These are phyloP conservation scores for Molorchus minor DNA, from an alignment of 2,888 invertebrate genomes.

Conservation along the genomic window DNA sequence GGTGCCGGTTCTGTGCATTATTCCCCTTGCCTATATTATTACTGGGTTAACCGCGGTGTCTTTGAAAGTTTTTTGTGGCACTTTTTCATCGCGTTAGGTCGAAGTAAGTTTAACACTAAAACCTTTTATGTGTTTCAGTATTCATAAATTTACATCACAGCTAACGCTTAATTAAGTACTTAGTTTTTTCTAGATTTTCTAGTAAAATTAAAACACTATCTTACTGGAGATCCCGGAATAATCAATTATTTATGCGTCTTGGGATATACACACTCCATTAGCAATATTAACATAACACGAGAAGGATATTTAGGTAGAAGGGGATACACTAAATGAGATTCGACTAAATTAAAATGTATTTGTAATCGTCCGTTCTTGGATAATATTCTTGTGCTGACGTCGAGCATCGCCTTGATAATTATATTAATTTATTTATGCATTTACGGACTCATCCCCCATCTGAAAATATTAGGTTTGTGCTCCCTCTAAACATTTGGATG, in stretches of 20 bases:
- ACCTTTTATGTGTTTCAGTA: too few relatives aligned
- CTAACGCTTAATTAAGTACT: too few relatives aligned
- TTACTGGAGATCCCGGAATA: neutral
- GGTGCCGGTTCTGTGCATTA: too few relatives aligned
- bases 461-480: constrained; percentile 1
- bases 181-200: too few relatives aligned
- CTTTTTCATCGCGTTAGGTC: too few relatives aligned
- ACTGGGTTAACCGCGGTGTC: too few relatives aligned
- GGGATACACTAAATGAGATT: neutral
- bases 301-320: neutral
- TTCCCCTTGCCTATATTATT: too few relatives aligned
- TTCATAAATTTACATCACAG: too few relatives aligned
- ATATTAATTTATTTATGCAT: constrained; percentile 17
- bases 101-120: too few relatives aligned
- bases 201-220: too few relatives aligned
- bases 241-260: neutral
- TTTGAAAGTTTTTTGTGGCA: too few relatives aligned
- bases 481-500: too few relatives aligned
- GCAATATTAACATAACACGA: neutral
- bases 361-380: neutral
- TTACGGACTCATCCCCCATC: constrained; percentile 8
- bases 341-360: constrained; percentile 5
- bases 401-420: neutral
- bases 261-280: neutral
- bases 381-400: constrained; percentile 5